Base-by-base conservation (phyloP, 2,797 vertebrate species). In the Lithobates pipiens region DNA sequence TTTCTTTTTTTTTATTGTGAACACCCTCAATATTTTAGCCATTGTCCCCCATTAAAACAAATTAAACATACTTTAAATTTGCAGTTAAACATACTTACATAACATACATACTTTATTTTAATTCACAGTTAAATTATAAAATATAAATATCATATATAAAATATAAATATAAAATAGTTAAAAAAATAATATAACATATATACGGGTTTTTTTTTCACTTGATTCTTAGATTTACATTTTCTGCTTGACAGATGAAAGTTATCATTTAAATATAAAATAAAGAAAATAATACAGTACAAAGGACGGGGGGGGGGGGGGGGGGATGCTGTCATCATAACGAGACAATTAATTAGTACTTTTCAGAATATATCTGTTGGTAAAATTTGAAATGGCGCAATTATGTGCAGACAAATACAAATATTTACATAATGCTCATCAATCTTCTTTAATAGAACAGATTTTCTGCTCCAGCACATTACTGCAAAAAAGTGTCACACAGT, bases 341-440 rank as follows among this genome's bases (percentile, higher is more conserved):
- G 78, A 57, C 68, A 39, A 74, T 82, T 74, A 82, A 82, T 82
- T 74, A 82, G 42, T 42, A 54, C 70, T 83, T 75, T 68, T 44
- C 57, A 50, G 27, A 44, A 76, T 71, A 71, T 80, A 80, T 71
- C 46, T 71, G 18, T 57, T 36, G 27, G 36, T 75, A 44, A 76
- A 76, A 70, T 76, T 68, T 76, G 61, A 68, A 83, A 25, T 50
- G 63, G 73, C 39, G 34, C 63, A 83, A 68, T 68, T 76, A 83
- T 69, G 36, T 76, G 21, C 42, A 83, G 63, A 70, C 63, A 83
- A 76, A 83, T 76, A 83, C 42, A 83, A 76, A 83, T 83, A 83
- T 83, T 75, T 83, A 83, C 73, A 83, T 69, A 75, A 61, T 69
- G 71, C 79, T 80, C 79, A 80, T 82, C 80, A 82, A 76, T 80